Evolutionary conservation across 2,888 invertebrate genomes (phyloP), one percentile per base, ranked within the genome.

Genomic region (Lapara coniferarum): DNA sequence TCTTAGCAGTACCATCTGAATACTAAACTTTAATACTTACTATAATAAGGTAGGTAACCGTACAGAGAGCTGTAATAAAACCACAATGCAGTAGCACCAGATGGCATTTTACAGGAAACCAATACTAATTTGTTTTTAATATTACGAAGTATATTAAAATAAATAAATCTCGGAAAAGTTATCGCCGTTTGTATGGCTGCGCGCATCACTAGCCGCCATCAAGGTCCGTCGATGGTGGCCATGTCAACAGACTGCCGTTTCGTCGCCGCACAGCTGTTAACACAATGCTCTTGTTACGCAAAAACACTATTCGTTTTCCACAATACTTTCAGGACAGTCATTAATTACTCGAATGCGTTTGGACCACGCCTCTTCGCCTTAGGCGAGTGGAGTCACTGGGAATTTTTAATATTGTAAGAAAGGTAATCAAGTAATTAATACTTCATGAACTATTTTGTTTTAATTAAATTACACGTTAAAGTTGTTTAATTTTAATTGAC

Each of bases 261-360:
- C 71, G 72, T 74, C 73, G 75, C 58, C 44, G 37, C 67, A 78
- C 87, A 87, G 83, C 85, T 83, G 85, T 85, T 79, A 74, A 78
- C 73, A 83, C 73, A 78, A 52, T 63, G 52, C 37, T 52, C 19
- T 63, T 69, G 14, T 25, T 25, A 13, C 46, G 25, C 13, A 13
- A 63, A 44, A 68, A 46, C 13, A 46, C 56, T 14, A 8, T 16
- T 49, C 16, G 10, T 49, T 13, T 63, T 49, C 46, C 12, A 16
- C 12, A 13, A 49, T 63, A 5, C 10, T 46, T 63, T 49, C 13
- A 1, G n/a, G n/a, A n/a, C n/a, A n/a, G 59, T 19, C 19, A 19
- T 49, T 16, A 44, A 3, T 12, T 19, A 63, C 8, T 7, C 30
- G n/a, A n/a, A 8, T 2, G 46, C 10, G 25, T 19, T 19, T 25